Conservation (phyloP, 2,888 invertebrate genomes). For the Apodemia duryi region DNA sequence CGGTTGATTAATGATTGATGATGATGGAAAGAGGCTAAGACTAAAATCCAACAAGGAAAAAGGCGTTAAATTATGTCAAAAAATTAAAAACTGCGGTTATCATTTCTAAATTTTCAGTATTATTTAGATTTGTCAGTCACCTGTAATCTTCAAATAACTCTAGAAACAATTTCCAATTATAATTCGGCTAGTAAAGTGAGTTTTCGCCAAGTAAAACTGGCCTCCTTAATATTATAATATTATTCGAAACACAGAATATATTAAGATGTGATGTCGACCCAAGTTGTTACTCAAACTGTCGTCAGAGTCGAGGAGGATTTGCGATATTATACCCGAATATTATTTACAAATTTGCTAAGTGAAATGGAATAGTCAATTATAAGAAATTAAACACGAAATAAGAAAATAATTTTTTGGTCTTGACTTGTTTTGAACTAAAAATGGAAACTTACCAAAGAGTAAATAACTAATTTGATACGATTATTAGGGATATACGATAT, state of each 20-base stretch:
- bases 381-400: too few species aligned
- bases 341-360: slow-evolving; percentile 13
- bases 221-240: slow-evolving; percentile 74
- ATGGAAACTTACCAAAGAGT: too few species aligned
- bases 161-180: slow-evolving; percentile 60
- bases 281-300: slow-evolving; percentile 39
- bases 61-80: too few species aligned
- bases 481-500: too few species aligned
- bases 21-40: too few species aligned
- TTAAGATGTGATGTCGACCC: slow-evolving; percentile 42
- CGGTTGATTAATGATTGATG: too few species aligned
- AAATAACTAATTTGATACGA: too few species aligned
- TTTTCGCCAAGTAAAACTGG: slow-evolving; percentile 37
- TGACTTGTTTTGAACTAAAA: too few species aligned
- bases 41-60: too few species aligned
- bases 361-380: neutral
- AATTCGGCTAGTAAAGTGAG: slow-evolving; percentile 52
- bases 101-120: too few species aligned
- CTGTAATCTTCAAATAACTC: slow-evolving; percentile 27
- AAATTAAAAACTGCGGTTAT: too few species aligned
- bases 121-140: neutral
- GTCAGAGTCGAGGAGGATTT: slow-evolving; percentile 24
- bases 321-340: slow-evolving; percentile 21
- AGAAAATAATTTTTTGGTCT: too few species aligned
- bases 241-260: slow-evolving; percentile 75